A percentile compares a stretch with the other conserved stretches of the same genome.
Evolutionary conservation across 2,888 invertebrate species (phyloP).

Genomic region (Hydropsyche betteni): DNA sequence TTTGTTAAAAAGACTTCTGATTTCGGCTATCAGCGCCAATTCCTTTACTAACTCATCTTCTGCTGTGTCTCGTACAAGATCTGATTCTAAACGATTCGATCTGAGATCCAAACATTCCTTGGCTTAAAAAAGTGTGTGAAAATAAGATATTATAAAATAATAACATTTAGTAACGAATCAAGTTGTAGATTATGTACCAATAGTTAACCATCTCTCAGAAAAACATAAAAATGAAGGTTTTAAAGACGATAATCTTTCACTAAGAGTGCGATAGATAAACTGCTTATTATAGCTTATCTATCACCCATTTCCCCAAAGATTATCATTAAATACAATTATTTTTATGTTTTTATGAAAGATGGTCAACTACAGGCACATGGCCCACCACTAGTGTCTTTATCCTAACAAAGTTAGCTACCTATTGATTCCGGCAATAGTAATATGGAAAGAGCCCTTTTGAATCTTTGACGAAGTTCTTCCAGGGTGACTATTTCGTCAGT

Average conservation of each 20-base stretch:
- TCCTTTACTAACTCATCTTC: slow-evolving; percentile 83
- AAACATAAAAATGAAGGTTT: too few relatives aligned
- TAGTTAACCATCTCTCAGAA: too few relatives aligned
- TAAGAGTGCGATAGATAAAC: too few relatives aligned
- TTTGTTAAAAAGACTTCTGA: slow-evolving; percentile 69
- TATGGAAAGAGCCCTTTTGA: slow-evolving; percentile 74
- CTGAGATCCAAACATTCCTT: slow-evolving; percentile 79
- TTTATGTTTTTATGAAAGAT: too few relatives aligned
- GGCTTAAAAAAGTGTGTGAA: slow-evolving; percentile 55
- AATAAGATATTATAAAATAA: neutral
- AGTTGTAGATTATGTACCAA: too few relatives aligned
- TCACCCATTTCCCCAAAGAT: too few relatives aligned
- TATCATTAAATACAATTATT: too few relatives aligned
- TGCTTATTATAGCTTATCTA: too few relatives aligned
- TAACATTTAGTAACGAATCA: too few relatives aligned
- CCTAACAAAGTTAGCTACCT: slow-evolving; percentile 56
- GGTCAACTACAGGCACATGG: too few relatives aligned
- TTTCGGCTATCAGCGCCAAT: slow-evolving; percentile 74
- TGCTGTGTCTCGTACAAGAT: slow-evolving; percentile 78
- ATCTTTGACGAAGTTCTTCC: slow-evolving; percentile 73
- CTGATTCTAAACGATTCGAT: slow-evolving; percentile 74
- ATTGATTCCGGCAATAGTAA: slow-evolving; percentile 79
- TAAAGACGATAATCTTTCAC: too few relatives aligned
- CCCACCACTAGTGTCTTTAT: too few relatives aligned
- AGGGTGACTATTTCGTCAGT: slow-evolving; percentile 75